These are phyloP conservation scores for Arge pagana DNA, from an alignment of 2,888 invertebrate species.

Conservation along the genomic window DNA sequence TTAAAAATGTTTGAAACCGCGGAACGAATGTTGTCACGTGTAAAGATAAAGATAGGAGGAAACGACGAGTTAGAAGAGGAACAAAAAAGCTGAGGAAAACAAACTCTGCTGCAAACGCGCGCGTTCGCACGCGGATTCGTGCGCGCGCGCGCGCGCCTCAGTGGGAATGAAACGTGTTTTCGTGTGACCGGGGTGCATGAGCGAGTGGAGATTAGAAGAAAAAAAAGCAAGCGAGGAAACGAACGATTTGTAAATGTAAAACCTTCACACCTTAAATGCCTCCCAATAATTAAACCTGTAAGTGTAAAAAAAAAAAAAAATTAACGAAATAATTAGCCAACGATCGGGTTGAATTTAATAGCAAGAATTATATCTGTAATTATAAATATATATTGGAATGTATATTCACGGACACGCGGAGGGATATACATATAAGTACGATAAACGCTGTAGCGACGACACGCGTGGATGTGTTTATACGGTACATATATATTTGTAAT, in stretches of 20 bases:
- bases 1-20: no score
- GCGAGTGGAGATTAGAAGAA: constrained; percentile 28
- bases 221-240: constrained; percentile 31
- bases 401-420: background rate
- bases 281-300: constrained; percentile 30
- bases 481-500: background rate
- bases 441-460: background rate
- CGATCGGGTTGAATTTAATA: constrained; percentile 6
- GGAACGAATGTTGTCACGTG: no score
- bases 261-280: constrained; percentile 41
- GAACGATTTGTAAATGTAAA: constrained; percentile 43
- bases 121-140: no score
- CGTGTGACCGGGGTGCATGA: background rate
- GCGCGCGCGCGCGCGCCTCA: no score
- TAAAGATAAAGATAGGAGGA: no score
- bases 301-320: constrained; percentile 3
- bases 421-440: background rate
- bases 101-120: no score
- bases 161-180: no score
- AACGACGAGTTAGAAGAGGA: no score
- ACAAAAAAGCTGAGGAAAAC: no score
- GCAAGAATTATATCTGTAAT: constrained; percentile 1
- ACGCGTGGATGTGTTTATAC: background rate
- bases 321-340: no score
- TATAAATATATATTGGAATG: background rate